Evolutionary conservation across 2,888 invertebrate genomes (phyloP), one percentile per base, ranked within the genome.

Genomic region (Endotricha flammealis): DNA sequence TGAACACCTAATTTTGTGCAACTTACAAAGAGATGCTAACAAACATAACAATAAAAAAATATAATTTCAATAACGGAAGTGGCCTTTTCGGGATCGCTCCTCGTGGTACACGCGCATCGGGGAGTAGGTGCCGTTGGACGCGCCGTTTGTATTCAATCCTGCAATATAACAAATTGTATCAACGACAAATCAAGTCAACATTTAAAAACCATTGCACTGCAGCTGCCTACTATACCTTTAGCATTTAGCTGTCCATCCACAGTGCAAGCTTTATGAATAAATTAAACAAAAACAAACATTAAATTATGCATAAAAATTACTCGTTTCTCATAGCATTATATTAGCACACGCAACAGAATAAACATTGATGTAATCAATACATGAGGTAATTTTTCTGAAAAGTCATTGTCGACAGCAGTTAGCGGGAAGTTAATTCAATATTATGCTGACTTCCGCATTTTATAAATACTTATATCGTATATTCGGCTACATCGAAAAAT

Each of bases 41-140:
- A 34, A 41, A 39, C 30, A 39, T 29, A 38, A 39, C 36, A 36
- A 38, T 17, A 12, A 23, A 8, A n/a, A 14, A 25, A 23, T 7
- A 10, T 17, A 23, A 27, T 41, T 43, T 89, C 88, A 94, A 75
- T 94, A 94, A 70, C 93, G 91, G 85, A 94, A 94, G 66, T 94
- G 93, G 42, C 93, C 93, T 75, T 94, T 94, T 64, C 91, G 90
- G 44, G 93, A 93, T 58, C 92, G 88, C 58, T 93, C 92, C 62
- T 94, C 94, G 74, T 94, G 94, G 63, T 94, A 94, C 7, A 94
- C 93, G 53, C 93, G 86, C 65, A 94, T 88, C 1, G 94, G 94
- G 9, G 94, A 92, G 64, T 94, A 94, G 44, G 89, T 91, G 34
- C 93, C 93, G 57, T 91, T 92, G 2, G 88, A 76, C 12, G 73